Percentiles rank a stretch among this genome's conserved stretches.
Evolutionary conservation across 2,113 vertebrate genomes (phyloP).

Genomic region (Saccopteryx leptura): DNA sequence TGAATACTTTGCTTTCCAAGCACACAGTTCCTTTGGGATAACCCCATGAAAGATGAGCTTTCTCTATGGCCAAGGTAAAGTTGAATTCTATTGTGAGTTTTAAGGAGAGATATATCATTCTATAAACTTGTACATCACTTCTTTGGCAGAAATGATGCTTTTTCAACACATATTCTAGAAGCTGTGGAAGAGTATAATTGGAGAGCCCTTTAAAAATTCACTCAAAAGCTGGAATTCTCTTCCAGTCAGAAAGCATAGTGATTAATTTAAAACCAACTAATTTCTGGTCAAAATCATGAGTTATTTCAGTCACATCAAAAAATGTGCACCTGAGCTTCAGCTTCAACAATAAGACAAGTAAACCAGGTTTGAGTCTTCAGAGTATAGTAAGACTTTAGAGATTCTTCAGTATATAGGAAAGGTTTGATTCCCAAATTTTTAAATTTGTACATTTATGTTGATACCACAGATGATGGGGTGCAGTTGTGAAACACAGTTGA

Average conservation of each 20-base stretch:
- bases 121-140: too few species aligned
- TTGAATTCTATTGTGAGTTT: too few species aligned
- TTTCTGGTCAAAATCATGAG: background rate
- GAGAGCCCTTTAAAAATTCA: background rate
- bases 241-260: background rate
- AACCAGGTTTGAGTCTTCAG: background rate
- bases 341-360: background rate
- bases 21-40: too few species aligned
- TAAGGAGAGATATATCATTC: too few species aligned
- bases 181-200: background rate
- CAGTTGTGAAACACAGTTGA: background rate
- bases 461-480: background rate
- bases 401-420: background rate
- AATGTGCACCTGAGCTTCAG: background rate
- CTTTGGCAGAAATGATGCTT: too few species aligned
- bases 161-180: too few species aligned
- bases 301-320: background rate
- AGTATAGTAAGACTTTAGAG: background rate
- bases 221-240: background rate
- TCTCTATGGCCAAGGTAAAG: too few species aligned
- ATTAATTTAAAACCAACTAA: background rate
- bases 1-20: too few species aligned
- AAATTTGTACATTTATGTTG: background rate
- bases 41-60: too few species aligned
- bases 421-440: too few species aligned